A percentile compares a stretch with the other conserved stretches of the same genome.
These are phyloP conservation scores for Thaleichthys pacificus DNA, from an alignment of 2,797 vertebrate genomes.

Conservation along the genomic window DNA sequence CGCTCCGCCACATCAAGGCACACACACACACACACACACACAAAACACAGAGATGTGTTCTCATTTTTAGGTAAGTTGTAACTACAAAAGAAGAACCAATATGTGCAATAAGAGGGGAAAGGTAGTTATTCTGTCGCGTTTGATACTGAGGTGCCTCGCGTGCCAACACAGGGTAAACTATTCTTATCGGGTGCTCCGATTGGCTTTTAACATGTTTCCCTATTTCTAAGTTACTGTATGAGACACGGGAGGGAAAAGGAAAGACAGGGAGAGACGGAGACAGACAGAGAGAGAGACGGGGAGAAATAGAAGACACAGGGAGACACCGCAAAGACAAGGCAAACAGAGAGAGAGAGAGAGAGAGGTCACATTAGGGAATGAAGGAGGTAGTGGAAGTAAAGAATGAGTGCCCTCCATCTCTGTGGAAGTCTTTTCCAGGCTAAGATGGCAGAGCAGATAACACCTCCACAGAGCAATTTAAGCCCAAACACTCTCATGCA, in stretches of 20 bases:
- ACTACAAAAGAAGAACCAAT: slow-evolving; percentile 52
- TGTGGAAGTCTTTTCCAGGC: slow-evolving; percentile 75
- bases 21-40: too few species aligned
- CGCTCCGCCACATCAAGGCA: slow-evolving; percentile 53
- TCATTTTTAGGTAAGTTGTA: slow-evolving; percentile 57
- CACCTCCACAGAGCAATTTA: slow-evolving; percentile 83
- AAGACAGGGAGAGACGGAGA: not conserved
- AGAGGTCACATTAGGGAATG: too few species aligned
- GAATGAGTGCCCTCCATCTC: slow-evolving; percentile 5
- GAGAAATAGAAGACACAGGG: too few species aligned
- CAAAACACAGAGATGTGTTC: slow-evolving; percentile 3
- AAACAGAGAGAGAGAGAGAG: too few species aligned
- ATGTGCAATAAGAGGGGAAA: slow-evolving; percentile 30
- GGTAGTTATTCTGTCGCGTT: slow-evolving; percentile 48
- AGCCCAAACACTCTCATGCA: slow-evolving; percentile 82
- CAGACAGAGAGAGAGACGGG: not conserved
- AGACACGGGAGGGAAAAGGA: not conserved
- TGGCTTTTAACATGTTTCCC: not conserved
- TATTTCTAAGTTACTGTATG: not conserved
- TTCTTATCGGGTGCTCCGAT: not conserved
- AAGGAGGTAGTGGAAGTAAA: not conserved
- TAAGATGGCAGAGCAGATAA: slow-evolving; percentile 78
- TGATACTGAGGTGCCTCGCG: slow-evolving; percentile 34
- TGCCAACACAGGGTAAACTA: too few species aligned
- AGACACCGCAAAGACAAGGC: too few species aligned